A percentile compares a stretch with the other conserved stretches of the same genome.
Evolutionary conservation across 2,888 invertebrate species (phyloP).

Genomic region (Chloroclysta siterata): DNA sequence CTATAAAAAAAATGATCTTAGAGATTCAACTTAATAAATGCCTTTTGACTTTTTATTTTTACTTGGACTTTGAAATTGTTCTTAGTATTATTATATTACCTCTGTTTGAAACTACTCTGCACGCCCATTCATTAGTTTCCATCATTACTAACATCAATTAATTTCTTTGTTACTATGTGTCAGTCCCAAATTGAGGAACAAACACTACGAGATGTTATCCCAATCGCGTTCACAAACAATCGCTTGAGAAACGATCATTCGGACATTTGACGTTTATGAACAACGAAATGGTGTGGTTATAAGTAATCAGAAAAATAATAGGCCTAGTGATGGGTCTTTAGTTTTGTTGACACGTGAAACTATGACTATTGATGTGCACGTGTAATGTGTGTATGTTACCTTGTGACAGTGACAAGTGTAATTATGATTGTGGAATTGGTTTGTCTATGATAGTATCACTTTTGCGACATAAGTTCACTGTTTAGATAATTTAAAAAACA

Average conservation of each 20-base stretch:
- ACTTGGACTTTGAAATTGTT: too few species aligned
- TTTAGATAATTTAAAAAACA: too few species aligned
- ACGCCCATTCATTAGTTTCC: slow-evolving; percentile 70
- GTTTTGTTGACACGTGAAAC: slow-evolving; percentile 38
- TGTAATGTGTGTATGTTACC: neutral
- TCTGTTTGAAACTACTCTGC: slow-evolving; percentile 54
- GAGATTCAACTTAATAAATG: too few species aligned
- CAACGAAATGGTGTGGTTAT: slow-evolving; percentile 59
- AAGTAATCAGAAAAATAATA: slow-evolving; percentile 71
- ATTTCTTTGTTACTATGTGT: slow-evolving; percentile 82
- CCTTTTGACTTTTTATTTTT: too few species aligned
- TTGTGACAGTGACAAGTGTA: neutral
- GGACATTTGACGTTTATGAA: slow-evolving; percentile 70
- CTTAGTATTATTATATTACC: too few species aligned
- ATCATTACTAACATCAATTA: slow-evolving; percentile 82
- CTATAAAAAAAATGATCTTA: too few species aligned
- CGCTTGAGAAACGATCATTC: slow-evolving; percentile 75
- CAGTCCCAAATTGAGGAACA: slow-evolving; percentile 82
- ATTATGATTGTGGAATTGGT: too few species aligned
- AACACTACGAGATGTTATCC: slow-evolving; percentile 60
- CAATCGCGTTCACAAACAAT: slow-evolving; percentile 60
- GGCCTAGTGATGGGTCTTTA: slow-evolving; percentile 46
- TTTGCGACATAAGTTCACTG: too few species aligned
- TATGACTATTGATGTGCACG: slow-evolving; percentile 10
- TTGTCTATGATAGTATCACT: too few species aligned